Percentiles rank a stretch among this genome's conserved stretches.
Conservation (phyloP, 2,888 invertebrate genomes). For the Cremastinae sp. region DNA sequence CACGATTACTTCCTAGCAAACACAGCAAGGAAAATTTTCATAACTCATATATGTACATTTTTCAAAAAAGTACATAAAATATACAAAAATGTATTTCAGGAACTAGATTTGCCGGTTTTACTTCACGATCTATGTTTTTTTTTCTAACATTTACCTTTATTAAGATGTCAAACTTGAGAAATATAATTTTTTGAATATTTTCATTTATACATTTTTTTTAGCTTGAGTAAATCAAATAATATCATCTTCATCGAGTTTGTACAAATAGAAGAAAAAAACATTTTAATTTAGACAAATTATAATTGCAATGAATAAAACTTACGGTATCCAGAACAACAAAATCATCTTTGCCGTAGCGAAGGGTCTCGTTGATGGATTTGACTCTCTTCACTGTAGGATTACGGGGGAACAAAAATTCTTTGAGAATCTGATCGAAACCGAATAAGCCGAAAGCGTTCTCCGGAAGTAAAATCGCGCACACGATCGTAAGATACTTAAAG, state of each 20-base stretch:
- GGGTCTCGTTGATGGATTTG: neutral
- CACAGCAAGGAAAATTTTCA: too few relatives aligned
- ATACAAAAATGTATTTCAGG: too few relatives aligned
- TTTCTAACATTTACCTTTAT: too few relatives aligned
- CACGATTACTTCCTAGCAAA: too few relatives aligned
- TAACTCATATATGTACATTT: too few relatives aligned
- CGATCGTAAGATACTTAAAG: neutral
- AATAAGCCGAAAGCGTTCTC: neutral
- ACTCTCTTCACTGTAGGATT: conserved; percentile 30
- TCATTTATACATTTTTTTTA: too few relatives aligned
- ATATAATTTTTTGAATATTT: too few relatives aligned
- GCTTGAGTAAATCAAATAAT: too few relatives aligned
- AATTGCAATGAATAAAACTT: conserved; percentile 33
- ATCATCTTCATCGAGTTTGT: neutral
- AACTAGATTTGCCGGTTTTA: too few relatives aligned
- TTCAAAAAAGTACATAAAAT: too few relatives aligned
- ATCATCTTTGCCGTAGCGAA: conserved; percentile 12
- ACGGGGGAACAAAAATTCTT: conserved; percentile 40
- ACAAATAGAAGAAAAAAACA: neutral
- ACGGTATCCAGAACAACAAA: conserved; percentile 48
- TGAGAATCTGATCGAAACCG: neutral
- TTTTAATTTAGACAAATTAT: neutral
- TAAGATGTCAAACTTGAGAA: too few relatives aligned
- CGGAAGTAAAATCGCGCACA: conserved; percentile 13
- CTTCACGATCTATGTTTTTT: too few relatives aligned